Evolutionary conservation across 92 coral and sea anemone genomes (phyloP), one percentile per base, ranked within the genome.

Genomic region (Zoanthus gigantus): DNA sequence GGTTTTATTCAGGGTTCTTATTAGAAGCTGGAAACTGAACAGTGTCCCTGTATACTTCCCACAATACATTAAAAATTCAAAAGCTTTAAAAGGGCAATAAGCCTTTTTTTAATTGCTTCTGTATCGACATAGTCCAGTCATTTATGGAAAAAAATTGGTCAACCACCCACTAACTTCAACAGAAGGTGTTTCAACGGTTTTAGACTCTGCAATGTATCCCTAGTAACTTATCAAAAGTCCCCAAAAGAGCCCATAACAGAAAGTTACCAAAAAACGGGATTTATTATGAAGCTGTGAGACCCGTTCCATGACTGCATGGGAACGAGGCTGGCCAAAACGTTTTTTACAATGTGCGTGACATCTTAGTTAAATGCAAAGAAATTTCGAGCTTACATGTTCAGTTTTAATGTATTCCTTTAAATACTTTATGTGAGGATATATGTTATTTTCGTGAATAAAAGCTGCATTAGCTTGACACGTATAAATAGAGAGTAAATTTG

Each of bases 111-210:
- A 23, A 23, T 23, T 23, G 23, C 23, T 23, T 23, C 23, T 23
- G 23, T 23, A 23, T 23, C 23, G 23, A 23, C 23, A 53, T 84
- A 84, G 88, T 84, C 85, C 89, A 89, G 79, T 61, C 72, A 83
- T 89, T 69, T 66, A 83, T 45, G 85, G 16, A 17, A 89, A 60
- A 71, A 77, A 84, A 68, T 54, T 63, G 90, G 85, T 74, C 78
- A 90, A 86, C 93, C 88, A 82, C 84, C 46, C 68, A 86, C 88
- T 73, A 86, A 86, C 86, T 90, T 66, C 88, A 86, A 74, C 83
- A 90, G 90, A 90, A 90, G 88, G 90, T 86, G 17, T 89, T 65
- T 89, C 80, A 83, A 84, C 92, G 89, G 89, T 76, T 87, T 87
- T 87, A 45, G 68, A 48, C 73, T 13, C 63, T 9, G 85, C 0